Conservation (phyloP, 2,113 vertebrate species). For the Ariopsis seemanni region DNA sequence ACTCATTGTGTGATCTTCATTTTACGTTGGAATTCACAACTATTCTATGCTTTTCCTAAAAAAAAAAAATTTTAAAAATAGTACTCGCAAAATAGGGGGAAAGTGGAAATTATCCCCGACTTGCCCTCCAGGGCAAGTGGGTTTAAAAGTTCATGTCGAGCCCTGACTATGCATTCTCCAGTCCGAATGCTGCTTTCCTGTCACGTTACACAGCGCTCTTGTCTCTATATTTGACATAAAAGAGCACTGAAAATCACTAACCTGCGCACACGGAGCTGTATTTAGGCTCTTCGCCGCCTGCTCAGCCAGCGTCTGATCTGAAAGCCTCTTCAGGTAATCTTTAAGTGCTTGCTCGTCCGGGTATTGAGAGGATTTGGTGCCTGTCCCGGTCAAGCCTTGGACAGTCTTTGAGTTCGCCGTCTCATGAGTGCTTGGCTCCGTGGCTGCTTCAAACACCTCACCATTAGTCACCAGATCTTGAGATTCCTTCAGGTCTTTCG, state of each 20-base stretch:
- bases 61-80: too few species aligned
- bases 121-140: too few species aligned
- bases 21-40: too few species aligned
- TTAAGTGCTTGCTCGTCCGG: conserved; percentile 78
- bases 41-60: too few species aligned
- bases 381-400: conserved; percentile 23
- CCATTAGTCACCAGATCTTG: conserved; percentile 52
- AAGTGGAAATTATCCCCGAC: too few species aligned
- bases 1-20: too few species aligned
- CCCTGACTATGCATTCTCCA: too few species aligned
- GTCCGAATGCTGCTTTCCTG: not conserved
- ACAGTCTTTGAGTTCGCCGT: not conserved
- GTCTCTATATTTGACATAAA: not conserved
- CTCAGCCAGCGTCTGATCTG: conserved; percentile 70
- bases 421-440: not conserved
- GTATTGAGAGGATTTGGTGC: conserved; percentile 64
- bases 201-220: not conserved
- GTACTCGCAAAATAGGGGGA: too few species aligned
- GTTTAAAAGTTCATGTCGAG: too few species aligned
- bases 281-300: conserved; percentile 57
- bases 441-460: conserved; percentile 38
- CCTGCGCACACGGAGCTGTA: conserved; percentile 63
- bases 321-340: conserved; percentile 76
- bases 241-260: conserved; percentile 43
- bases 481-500: conserved; percentile 11